Conservation (phyloP, 2,888 invertebrate genomes). For the Antheraea yamamai region DNA sequence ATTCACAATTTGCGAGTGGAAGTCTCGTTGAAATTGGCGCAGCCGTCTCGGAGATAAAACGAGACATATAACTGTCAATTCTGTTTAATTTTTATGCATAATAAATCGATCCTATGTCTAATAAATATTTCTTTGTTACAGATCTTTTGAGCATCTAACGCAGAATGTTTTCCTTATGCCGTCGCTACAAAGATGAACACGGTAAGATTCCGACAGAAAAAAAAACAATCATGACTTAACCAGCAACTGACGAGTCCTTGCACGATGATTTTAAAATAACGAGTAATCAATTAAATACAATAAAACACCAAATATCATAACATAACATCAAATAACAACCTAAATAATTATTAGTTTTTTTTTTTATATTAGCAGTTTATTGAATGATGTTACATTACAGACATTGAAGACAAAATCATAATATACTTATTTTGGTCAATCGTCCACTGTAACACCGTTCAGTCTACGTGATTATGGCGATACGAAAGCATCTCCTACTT, state of each 20-base stretch:
- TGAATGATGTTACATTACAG: background rate
- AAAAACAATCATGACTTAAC: background rate
- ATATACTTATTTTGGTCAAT: background rate
- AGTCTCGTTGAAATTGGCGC: too few species aligned
- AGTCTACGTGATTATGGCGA: background rate
- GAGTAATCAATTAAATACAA: background rate
- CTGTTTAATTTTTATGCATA: too few species aligned
- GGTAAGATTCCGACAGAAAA: constrained; percentile 50
- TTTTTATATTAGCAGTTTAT: too few species aligned
- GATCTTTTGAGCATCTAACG: constrained; percentile 23
- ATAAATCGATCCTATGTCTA: too few species aligned
- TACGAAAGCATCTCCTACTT: background rate
- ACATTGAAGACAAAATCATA: background rate
- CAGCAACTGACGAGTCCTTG: background rate
- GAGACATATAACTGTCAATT: too few species aligned
- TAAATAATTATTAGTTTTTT: background rate
- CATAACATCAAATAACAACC: too few species aligned
- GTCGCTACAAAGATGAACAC: constrained; percentile 75
- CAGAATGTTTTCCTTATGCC: constrained; percentile 77
- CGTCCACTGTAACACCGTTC: background rate
- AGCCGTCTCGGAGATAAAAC: too few species aligned
- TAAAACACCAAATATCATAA: background rate
- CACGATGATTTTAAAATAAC: background rate
- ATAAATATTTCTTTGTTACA: constrained; percentile 13
- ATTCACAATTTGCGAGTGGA: too few species aligned